Conservation (phyloP, 2,888 invertebrate species). For the Tinea trinotella region DNA sequence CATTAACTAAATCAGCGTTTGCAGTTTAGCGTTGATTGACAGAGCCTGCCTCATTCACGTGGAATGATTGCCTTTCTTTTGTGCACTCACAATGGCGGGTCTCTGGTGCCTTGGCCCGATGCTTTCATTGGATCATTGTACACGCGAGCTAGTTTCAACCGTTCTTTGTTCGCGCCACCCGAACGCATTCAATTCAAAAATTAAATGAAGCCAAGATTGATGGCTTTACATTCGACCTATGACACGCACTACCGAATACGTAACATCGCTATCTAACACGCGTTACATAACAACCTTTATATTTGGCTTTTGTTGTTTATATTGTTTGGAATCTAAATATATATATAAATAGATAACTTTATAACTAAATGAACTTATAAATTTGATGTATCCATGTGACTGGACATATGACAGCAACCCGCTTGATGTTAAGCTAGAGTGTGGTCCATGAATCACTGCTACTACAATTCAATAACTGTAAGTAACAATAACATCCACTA, state of each 20-base stretch:
- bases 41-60: no score
- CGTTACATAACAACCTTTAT: conserved; percentile 60
- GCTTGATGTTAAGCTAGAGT: no score
- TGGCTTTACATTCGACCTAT: conserved; percentile 67
- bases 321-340: background rate
- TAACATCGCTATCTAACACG: conserved; percentile 25
- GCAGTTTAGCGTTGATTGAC: no score
- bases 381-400: no score
- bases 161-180: conserved; percentile 41
- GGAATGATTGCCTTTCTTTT: conserved; percentile 72
- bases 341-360: no score
- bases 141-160: conserved; percentile 37
- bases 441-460: no score
- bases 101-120: conserved; percentile 33
- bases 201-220: conserved; percentile 67
- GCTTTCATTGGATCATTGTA: conserved; percentile 40
- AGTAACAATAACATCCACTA: no score
- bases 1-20: no score
- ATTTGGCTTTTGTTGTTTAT: conserved; percentile 20
- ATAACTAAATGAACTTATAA: no score
- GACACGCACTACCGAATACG: conserved; percentile 68
- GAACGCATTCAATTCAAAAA: conserved; percentile 47
- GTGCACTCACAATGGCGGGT: conserved; percentile 59
- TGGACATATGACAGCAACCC: no score
- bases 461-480: no score